Conservation (phyloP, 1,140 invertebrate species). For the Tenebrio molitor region DNA sequence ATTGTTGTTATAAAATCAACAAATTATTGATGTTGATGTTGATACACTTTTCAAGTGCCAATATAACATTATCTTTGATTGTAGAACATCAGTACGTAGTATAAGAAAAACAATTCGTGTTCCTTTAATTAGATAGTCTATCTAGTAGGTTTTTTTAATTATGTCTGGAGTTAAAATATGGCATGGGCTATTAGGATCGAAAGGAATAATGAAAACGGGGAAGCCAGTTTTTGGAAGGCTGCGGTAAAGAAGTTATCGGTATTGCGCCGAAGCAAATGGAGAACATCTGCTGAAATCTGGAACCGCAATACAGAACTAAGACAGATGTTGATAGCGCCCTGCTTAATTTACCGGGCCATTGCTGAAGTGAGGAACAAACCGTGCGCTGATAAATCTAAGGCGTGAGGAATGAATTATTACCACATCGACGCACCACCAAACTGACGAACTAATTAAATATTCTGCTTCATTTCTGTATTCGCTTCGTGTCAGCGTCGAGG, state of each 20-base stretch:
- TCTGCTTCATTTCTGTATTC: slow-evolving; percentile 36
- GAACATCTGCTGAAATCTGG: slow-evolving; percentile 51
- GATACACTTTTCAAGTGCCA: too few species aligned
- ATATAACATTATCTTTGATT: too few species aligned
- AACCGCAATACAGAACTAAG: slow-evolving; percentile 49
- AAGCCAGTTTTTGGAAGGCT: slow-evolving; percentile 38
- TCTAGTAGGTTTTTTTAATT: slow-evolving; percentile 40
- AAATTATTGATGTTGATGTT: too few species aligned
- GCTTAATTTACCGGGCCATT: slow-evolving; percentile 50
- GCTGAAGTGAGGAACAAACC: slow-evolving; percentile 47
- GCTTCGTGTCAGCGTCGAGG: background rate
- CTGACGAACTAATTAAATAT: slow-evolving; percentile 43
- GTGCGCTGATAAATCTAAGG: slow-evolving; percentile 42
- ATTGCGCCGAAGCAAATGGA: slow-evolving; percentile 46
- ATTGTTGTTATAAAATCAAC: too few species aligned
- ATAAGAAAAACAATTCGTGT: too few species aligned
- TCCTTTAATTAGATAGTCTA: too few species aligned
- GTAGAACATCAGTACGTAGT: too few species aligned
- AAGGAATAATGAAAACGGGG: slow-evolving; percentile 37
- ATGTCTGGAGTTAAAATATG: slow-evolving; percentile 23
- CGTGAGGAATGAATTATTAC: slow-evolving; percentile 45
- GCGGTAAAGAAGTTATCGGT: slow-evolving; percentile 48
- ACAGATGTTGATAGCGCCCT: slow-evolving; percentile 51
- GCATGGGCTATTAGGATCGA: slow-evolving; percentile 21
- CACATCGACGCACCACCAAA: slow-evolving; percentile 41